Evolutionary conservation across 2,797 vertebrate species (phyloP), one percentile per base, ranked within the genome.

Genomic region (Acrossocheilus fasciatus): DNA sequence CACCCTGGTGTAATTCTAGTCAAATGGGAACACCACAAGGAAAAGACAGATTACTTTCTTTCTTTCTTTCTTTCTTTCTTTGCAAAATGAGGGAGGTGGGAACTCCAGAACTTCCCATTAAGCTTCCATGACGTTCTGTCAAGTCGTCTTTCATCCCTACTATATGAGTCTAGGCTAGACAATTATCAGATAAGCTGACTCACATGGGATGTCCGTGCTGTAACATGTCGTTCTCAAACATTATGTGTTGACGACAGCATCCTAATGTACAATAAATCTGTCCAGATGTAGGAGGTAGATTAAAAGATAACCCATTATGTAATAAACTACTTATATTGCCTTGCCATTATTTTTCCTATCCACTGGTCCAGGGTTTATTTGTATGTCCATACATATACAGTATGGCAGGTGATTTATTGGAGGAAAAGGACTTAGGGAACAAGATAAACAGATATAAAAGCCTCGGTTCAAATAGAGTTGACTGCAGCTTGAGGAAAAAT

Each of bases 401-500:
- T 12, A n/a, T 57, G 50, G 1, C 43, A 83, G 26, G 41, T 74
- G 54, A 64, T 75, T 75, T 75, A 75, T n/a, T 11, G 54, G 10
- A 36, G 54, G 41, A 83, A 75, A 75, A 64, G 14, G 4, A 64
- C 10, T 68, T 36, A 6, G 2, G 78, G 62, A 6, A 66, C 17
- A 81, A 50, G 54, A 8, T 26, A 78, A 62, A 78, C 8, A n/a
- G 14, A 83, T 83, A 62, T 20, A 47, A 9, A 47, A n/a, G 26
- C 5, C 14, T 70, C 1, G 2, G 4, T 26, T 47, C 70, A 62
- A 26, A 57, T 3, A 74, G 15, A 57, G 39, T 83, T 59, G 6
- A 59, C 11, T 17, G 45, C 30, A 39, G 30, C 50, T 41, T n/a
- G 68, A 70, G 47, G 34, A 82, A 83, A 83, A 82, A 15, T 12